Evolutionary conservation across 2,797 vertebrate genomes (phyloP).

Genomic region (Enoplosus armatus): DNA sequence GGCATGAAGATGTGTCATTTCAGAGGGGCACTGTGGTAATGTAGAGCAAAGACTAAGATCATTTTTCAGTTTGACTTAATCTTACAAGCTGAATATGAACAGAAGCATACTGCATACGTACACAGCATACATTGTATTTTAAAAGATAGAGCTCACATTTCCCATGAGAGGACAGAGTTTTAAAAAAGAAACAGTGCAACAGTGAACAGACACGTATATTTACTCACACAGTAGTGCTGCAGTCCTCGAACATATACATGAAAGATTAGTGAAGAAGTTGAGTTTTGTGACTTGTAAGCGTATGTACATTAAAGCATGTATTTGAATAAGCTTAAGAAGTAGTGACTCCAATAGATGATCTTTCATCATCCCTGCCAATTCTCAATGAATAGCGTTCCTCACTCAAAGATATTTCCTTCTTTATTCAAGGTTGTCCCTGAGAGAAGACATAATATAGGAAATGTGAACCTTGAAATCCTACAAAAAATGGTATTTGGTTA

Average conservation of each 20-base stretch:
- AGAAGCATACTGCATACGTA: neutral
- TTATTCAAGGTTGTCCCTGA: neutral
- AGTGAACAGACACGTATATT: too few relatives aligned
- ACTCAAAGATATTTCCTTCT: neutral
- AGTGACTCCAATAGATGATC: neutral
- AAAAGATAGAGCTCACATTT: neutral
- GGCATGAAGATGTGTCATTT: neutral
- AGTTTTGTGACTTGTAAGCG: neutral
- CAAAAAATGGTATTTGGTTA: too few relatives aligned
- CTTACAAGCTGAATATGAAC: neutral
- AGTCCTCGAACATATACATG: neutral
- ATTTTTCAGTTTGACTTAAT: neutral
- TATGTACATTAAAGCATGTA: neutral
- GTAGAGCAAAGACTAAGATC: neutral
- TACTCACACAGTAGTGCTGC: neutral
- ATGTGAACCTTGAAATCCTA: too few relatives aligned
- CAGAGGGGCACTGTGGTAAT: neutral
- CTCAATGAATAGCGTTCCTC: neutral
- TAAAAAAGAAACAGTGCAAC: neutral
- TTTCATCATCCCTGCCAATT: neutral
- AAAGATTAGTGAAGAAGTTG: neutral
- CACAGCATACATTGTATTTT: neutral
- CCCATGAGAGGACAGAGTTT: neutral
- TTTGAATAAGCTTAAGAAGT: neutral
- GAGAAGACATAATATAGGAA: too few relatives aligned